Evolutionary conservation across 1,140 invertebrate species (phyloP).

Genomic region (Drosophila baimaii): DNA sequence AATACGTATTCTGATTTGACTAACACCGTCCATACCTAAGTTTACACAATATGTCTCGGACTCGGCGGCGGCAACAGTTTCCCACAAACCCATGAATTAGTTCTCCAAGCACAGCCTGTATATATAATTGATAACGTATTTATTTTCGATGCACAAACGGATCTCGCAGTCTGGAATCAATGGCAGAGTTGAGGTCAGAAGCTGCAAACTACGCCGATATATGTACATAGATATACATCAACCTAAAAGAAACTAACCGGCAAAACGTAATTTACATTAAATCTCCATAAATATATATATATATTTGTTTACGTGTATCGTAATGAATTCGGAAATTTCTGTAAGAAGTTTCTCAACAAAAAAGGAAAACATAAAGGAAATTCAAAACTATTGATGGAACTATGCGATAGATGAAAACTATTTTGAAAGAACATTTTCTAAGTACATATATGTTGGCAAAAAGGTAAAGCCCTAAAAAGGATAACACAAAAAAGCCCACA

Average conservation of each 20-base stretch:
- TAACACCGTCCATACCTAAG: too few relatives aligned
- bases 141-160: constrained; percentile 66
- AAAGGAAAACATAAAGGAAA: constrained; percentile 12
- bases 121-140: constrained; percentile 53
- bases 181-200: constrained; percentile 42
- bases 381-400: constrained; percentile 50
- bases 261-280: constrained; percentile 46
- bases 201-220: constrained; percentile 57
- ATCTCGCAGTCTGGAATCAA: constrained; percentile 72
- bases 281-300: constrained; percentile 29
- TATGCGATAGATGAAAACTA: constrained; percentile 56
- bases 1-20: too few relatives aligned
- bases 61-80: constrained; percentile 3
- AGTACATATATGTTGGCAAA: constrained; percentile 45
- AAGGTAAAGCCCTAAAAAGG: constrained; percentile 3
- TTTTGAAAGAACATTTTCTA: constrained; percentile 49
- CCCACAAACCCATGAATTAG: constrained; percentile 1
- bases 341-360: constrained; percentile 47
- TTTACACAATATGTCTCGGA: constrained; percentile 37
- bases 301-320: constrained; percentile 59
- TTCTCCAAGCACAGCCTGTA: constrained; percentile 26
- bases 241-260: constrained; percentile 36
- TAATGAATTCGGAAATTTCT: constrained; percentile 70
- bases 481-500: constrained; percentile 22
- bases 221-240: constrained; percentile 68